A percentile compares a stretch with the other conserved stretches of the same genome.
Evolutionary conservation across 2,113 vertebrate species (phyloP).

Genomic region (Dicrurus megarhynchus): DNA sequence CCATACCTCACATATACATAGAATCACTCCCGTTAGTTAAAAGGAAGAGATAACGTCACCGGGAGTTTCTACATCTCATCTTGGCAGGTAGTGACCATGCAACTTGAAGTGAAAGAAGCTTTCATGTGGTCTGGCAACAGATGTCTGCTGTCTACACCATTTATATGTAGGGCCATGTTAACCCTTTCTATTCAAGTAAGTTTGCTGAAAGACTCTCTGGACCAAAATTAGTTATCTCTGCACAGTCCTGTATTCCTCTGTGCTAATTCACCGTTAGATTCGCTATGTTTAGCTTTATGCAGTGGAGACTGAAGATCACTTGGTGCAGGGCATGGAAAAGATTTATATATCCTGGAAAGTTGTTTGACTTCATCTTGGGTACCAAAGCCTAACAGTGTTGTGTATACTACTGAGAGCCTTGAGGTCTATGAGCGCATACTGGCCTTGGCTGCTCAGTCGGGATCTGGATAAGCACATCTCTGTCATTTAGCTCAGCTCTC

Average conservation of each 20-base stretch:
- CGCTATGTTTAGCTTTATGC: background rate
- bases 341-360: background rate
- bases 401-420: background rate
- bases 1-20: too few species aligned
- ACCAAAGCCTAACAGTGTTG: background rate
- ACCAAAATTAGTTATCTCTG: background rate
- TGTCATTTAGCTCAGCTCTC: background rate
- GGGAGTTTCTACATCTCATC: background rate
- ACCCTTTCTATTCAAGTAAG: background rate
- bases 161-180: background rate
- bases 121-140: background rate
- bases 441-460: fast-evolving
- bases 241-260: background rate
- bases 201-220: background rate
- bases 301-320: background rate
- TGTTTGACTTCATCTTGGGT: background rate
- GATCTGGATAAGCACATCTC: background rate
- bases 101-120: background rate
- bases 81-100: background rate
- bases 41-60: fast-evolving
- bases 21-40: background rate
- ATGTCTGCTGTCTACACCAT: background rate
- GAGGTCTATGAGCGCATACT: background rate
- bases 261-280: background rate
- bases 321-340: background rate